Conservation (phyloP, 2,113 vertebrate species). For the Gopherus flavomarginatus region DNA sequence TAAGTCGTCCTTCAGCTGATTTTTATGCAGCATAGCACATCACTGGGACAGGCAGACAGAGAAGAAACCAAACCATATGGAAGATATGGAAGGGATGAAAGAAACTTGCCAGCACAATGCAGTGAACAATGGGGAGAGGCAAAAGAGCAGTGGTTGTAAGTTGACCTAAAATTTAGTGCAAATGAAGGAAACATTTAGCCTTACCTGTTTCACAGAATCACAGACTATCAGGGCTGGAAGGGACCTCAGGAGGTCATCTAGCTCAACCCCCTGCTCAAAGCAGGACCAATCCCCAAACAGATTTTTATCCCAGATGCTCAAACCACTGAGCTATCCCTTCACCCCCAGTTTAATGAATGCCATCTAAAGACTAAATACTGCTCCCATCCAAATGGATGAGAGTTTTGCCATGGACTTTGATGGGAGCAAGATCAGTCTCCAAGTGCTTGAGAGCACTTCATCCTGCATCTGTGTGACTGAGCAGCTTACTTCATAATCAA, state of each 20-base stretch:
- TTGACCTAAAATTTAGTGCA: fast-evolving
- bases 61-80: background rate
- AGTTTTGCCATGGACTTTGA: slow-evolving; percentile 5
- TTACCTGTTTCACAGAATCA: background rate
- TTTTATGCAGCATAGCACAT: background rate
- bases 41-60: background rate
- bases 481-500: slow-evolving; percentile 4
- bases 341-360: background rate
- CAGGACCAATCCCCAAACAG: no score
- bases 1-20: background rate
- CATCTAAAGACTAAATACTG: background rate
- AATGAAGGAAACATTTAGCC: background rate
- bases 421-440: background rate
- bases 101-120: background rate
- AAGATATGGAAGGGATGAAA: background rate
- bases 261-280: no score
- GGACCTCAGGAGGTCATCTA: no score
- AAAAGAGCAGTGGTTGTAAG: background rate
- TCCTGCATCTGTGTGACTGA: background rate
- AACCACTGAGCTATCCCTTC: no score
- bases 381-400: background rate
- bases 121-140: background rate
- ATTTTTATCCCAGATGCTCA: no score
- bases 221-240: no score
- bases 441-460: background rate